Conservation (phyloP, 2,113 vertebrate species). For the Actinemys pallida region DNA sequence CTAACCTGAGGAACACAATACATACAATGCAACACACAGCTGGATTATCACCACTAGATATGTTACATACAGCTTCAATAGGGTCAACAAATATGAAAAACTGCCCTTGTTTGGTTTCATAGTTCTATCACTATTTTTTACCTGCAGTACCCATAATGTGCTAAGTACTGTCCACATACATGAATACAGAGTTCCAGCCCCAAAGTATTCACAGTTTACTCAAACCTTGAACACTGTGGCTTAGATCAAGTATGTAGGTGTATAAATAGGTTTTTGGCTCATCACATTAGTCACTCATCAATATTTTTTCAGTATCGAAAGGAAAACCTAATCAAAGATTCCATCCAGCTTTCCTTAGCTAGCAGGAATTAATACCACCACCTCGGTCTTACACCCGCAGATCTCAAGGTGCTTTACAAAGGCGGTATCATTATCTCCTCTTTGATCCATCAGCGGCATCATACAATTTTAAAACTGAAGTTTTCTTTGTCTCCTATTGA, state of each 20-base stretch:
- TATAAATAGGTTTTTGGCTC: conserved; percentile 23
- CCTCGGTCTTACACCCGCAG: not conserved
- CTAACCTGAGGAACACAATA: not conserved
- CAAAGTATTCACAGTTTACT: conserved; percentile 7
- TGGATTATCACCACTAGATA: not conserved
- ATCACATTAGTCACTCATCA: conserved; percentile 47
- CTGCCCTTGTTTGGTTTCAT: not conserved
- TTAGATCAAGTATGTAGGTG: not conserved
- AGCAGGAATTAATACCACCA: not conserved
- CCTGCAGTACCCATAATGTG: not conserved
- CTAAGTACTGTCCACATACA: not conserved
- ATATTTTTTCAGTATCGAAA: not conserved
- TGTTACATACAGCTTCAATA: not conserved
- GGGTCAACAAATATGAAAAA: not conserved
- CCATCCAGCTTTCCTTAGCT: not conserved
- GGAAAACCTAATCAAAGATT: conserved; percentile 6
- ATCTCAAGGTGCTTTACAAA: not conserved
- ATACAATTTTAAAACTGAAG: not conserved
- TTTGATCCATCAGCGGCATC: not conserved
- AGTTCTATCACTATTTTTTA: not conserved
- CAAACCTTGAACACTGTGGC: not conserved
- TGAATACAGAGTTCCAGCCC: not conserved
- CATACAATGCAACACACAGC: not conserved
- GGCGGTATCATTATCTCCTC: not conserved
- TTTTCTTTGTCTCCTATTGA: not conserved